A percentile compares a stretch with the other conserved stretches of the same genome.
phyloP scores from a whole-genome alignment of 2,888 invertebrate species.

The Drosophila formosana region DNA sequence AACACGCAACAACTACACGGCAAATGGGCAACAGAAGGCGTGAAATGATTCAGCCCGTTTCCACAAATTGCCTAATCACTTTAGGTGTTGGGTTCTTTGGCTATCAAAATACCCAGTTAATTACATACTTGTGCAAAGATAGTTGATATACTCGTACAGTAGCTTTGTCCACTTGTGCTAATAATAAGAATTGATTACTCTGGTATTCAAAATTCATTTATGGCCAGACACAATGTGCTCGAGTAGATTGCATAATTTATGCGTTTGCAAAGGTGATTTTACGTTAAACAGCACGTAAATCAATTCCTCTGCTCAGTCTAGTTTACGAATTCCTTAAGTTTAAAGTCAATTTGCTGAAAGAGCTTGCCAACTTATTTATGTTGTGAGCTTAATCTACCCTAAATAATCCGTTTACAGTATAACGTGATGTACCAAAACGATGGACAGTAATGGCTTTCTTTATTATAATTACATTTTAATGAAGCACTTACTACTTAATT shows the following conservation, averaged over 20 bases:
- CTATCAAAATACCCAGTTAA: constrained; percentile 55
- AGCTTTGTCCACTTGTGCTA: background rate
- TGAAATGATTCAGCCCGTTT: constrained; percentile 58
- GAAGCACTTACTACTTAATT: background rate
- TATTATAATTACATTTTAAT: background rate
- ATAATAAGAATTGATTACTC: background rate
- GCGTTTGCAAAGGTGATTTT: background rate
- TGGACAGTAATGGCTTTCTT: background rate
- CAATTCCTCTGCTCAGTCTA: background rate
- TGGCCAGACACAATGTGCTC: background rate
- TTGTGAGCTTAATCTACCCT: no score
- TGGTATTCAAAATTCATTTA: constrained; percentile 11
- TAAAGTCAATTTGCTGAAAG: no score
- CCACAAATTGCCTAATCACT: constrained; percentile 59
- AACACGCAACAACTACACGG: constrained; percentile 55
- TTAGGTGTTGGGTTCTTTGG: constrained; percentile 45
- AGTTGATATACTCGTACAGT: background rate
- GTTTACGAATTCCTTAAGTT: no score
- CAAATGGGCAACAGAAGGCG: constrained; percentile 50
- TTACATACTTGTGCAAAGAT: constrained; percentile 19
- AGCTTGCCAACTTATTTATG: no score
- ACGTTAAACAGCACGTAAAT: background rate
- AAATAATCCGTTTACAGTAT: background rate
- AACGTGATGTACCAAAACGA: background rate
- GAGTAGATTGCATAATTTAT: background rate